A percentile compares a stretch with the other conserved stretches of the same genome.
phyloP scores from a whole-genome alignment of 2,797 vertebrate genomes.

The Natrix natrix region DNA sequence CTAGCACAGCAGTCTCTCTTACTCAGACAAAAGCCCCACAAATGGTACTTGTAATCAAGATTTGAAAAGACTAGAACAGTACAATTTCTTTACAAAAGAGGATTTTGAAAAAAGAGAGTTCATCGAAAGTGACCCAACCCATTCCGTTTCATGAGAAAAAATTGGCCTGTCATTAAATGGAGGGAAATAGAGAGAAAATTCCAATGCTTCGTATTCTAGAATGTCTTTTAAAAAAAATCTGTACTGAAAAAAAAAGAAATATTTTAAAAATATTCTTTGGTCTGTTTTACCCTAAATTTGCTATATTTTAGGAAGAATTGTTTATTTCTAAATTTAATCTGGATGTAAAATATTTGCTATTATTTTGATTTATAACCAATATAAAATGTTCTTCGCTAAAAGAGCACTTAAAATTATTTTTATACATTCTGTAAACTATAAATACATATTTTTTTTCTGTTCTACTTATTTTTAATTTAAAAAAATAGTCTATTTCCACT shows the following conservation, averaged over 20 bases:
- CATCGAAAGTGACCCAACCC: not conserved
- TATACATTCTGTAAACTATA: not conserved
- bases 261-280: not conserved
- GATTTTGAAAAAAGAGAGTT: not conserved
- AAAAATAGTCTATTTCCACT: not conserved
- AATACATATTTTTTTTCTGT: not conserved
- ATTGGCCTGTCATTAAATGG: not conserved
- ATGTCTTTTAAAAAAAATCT: not conserved
- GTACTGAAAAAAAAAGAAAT: not conserved
- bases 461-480: not conserved
- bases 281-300: not conserved
- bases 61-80: not conserved
- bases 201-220: not conserved
- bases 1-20: not conserved
- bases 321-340: not conserved
- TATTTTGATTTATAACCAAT: not conserved
- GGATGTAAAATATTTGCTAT: not conserved
- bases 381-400: not conserved
- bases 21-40: constrained; percentile 6
- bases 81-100: not conserved
- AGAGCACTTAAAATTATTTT: not conserved
- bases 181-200: not conserved
- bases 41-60: constrained; percentile 11
- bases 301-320: not conserved
- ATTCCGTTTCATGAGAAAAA: not conserved